Conservation (phyloP, 2,797 vertebrate species). For the Dallia pectoralis region DNA sequence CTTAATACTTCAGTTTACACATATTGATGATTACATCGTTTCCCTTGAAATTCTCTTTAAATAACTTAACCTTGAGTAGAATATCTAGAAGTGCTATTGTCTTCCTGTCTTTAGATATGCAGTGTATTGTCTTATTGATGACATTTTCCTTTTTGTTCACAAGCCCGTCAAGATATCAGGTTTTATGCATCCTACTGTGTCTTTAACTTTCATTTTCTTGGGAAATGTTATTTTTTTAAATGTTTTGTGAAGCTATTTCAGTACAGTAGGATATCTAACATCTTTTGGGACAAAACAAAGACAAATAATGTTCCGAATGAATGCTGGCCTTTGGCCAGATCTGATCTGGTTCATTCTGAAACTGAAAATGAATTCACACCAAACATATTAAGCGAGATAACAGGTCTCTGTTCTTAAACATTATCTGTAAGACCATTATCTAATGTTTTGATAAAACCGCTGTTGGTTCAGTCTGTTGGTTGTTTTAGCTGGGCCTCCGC, state of each 20-base stretch:
- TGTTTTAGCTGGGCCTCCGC: conserved; percentile 37
- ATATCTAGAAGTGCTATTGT: conserved; percentile 18
- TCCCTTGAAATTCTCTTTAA: conserved; percentile 41
- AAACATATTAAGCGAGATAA: conserved; percentile 10
- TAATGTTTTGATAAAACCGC: conserved; percentile 34
- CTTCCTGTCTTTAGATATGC: conserved; percentile 20
- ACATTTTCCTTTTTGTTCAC: conserved; percentile 9
- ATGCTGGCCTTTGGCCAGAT: neutral
- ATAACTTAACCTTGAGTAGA: conserved; percentile 36
- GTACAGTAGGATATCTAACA: conserved; percentile 6
- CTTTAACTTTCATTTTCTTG: conserved; percentile 18
- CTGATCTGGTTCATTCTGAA: conserved; percentile 8
- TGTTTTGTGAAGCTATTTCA: conserved; percentile 8
- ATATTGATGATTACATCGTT: conserved; percentile 34
- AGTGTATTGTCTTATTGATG: conserved; percentile 7
- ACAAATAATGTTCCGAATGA: neutral
- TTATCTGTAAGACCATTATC: neutral
- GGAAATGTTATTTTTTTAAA: conserved; percentile 31
- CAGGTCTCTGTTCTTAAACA: conserved; percentile 1
- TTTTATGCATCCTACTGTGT: conserved; percentile 24
- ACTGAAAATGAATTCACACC: neutral
- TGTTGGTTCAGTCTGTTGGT: conserved; percentile 37
- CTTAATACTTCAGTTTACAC: conserved; percentile 23
- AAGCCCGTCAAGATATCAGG: conserved; percentile 15
- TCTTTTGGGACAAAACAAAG: neutral